A percentile compares a stretch with the other conserved stretches of the same genome.
Evolutionary conservation across 2,797 vertebrate species (phyloP).

Genomic region (Nannoperca obscura): DNA sequence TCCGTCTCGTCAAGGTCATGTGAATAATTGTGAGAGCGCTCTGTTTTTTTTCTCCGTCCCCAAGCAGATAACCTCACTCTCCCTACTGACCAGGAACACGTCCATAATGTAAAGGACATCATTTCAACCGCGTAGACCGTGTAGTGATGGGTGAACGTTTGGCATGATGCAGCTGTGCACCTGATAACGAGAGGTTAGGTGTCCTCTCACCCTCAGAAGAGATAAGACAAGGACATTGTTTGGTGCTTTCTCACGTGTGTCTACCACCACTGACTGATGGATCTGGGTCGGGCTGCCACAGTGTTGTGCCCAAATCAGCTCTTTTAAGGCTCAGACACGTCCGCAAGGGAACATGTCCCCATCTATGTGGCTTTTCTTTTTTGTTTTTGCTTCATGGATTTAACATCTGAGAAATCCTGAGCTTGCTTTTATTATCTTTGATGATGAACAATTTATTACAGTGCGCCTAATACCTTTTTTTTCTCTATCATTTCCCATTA

Average conservation of each 20-base stretch:
- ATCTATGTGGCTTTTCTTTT: background rate
- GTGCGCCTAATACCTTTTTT: background rate
- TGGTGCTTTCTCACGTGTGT: conserved; percentile 14
- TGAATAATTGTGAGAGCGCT: conserved; percentile 52
- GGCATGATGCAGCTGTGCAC: conserved; percentile 5
- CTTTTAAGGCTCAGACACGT: conserved; percentile 25
- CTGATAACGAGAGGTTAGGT: conserved; percentile 9
- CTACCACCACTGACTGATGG: conserved; percentile 19
- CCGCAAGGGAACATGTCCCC: background rate
- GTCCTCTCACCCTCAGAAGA: conserved; percentile 5
- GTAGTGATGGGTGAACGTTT: background rate
- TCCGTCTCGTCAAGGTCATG: conserved; percentile 74
- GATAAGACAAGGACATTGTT: background rate
- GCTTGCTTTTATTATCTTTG: conserved; percentile 1
- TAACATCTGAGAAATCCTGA: background rate
- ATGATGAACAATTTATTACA: background rate
- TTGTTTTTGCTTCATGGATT: background rate
- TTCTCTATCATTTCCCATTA: background rate
- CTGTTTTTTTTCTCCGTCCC: conserved; percentile 43
- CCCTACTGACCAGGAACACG: conserved; percentile 4
- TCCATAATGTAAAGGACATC: background rate
- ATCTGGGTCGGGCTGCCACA: conserved; percentile 29
- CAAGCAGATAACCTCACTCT: conserved; percentile 2
- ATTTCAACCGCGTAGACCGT: conserved; percentile 10
- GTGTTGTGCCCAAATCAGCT: conserved; percentile 47